Evolutionary conservation across 1,140 invertebrate genomes (phyloP), one percentile per base, ranked within the genome.

Genomic region (Lineus longissimus): DNA sequence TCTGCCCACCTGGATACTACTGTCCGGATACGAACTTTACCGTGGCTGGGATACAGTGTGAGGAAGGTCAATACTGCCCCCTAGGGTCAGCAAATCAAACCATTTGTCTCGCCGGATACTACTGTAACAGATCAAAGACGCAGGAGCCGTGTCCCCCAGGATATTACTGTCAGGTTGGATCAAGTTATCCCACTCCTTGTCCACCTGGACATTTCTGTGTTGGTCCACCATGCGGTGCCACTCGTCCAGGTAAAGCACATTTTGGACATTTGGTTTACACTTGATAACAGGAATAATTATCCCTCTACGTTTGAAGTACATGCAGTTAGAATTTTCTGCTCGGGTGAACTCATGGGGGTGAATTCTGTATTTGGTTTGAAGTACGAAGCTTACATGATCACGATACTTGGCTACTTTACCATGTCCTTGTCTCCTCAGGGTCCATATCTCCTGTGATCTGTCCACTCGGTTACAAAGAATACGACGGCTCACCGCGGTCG

Each of bases 181-280:
- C 76, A 29, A 70, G 73, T 23, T 71, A 65, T 31, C 76, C 76
- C 9, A 70, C 66, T 19, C 62, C 59, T 13, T 80, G 78, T 66
- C 78, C 78, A n/a, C 55, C 66, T 19, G 78, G 78, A n/a, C 75
- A 77, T 62, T 80, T 77, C 65, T 79, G 77, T 69, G 69, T 64
- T 2, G 67, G 62, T 47, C 55, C 64, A 30, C 64, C 70, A 56
- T 77, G 73, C 62, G 73, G 74, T 56, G 64, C 65, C 19, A 73
- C 75, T 25, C 69, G 72, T 71, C 72, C 75, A 65, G 75, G 75
- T 51, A 23, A 23, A n/a, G n/a, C 47, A 51, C 19, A 23, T 51
- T 6, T 7, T 7, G n/a, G n/a, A n/a, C n/a, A n/a, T n/a, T n/a
- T n/a, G n/a, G n/a, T n/a, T n/a, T n/a, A n/a, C n/a, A n/a, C n/a